These are phyloP conservation scores for Bufo bufo DNA, from an alignment of 2,113 vertebrate genomes.

Conservation along the genomic window DNA sequence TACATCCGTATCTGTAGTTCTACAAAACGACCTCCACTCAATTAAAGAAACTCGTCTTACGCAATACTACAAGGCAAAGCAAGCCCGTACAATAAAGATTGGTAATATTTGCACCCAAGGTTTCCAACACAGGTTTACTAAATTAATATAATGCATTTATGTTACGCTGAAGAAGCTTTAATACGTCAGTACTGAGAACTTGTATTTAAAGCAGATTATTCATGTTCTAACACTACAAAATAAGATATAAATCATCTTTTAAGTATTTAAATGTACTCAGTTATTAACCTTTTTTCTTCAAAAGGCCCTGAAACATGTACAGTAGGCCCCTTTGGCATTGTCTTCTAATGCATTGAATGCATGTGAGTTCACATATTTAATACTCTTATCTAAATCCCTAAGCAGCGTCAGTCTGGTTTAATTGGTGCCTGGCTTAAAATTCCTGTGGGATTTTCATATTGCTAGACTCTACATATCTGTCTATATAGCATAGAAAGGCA, in stretches of 20 bases:
- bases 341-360: constrained; percentile 53
- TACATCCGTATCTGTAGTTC: too few relatives aligned
- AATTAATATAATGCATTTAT: constrained; percentile 6
- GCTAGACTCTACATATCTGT: constrained; percentile 58
- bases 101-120: neutral
- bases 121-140: neutral
- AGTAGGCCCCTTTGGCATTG: constrained; percentile 49
- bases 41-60: neutral
- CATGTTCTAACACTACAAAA: constrained; percentile 40
- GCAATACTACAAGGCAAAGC: neutral
- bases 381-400: constrained; percentile 59
- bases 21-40: too few relatives aligned
- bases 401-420: constrained; percentile 58
- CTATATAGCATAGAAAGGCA: constrained; percentile 47
- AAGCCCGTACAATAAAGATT: neutral
- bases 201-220: constrained; percentile 43
- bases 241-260: constrained; percentile 41
- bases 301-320: constrained; percentile 41
- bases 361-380: constrained; percentile 59
- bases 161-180: neutral
- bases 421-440: constrained; percentile 59
- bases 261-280: constrained; percentile 37
- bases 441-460: constrained; percentile 57
- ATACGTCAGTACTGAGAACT: neutral
- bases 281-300: constrained; percentile 45